Evolutionary conservation across 1,140 invertebrate species (phyloP).

Genomic region (Hyphantria cunea): DNA sequence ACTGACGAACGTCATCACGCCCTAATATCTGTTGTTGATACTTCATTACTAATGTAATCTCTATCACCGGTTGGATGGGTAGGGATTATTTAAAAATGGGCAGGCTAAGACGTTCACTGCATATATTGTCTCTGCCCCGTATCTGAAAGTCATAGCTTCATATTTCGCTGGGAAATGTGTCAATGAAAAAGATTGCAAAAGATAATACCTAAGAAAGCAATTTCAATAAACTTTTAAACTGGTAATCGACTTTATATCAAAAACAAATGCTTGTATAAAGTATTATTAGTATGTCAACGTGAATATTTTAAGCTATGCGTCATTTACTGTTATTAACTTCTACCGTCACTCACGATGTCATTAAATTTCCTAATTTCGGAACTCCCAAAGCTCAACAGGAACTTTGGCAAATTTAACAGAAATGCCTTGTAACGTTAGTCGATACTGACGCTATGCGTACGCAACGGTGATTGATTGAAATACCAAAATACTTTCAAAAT

Average conservation of each 20-base stretch:
- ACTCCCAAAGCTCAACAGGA: neutral
- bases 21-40: conserved; percentile 27
- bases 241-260: neutral
- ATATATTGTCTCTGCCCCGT: no score
- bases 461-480: conserved; percentile 24
- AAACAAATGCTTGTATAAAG: no score
- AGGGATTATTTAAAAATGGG: conserved; percentile 17
- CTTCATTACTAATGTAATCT: conserved; percentile 28
- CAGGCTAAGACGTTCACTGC: no score
- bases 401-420: conserved; percentile 8
- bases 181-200: no score
- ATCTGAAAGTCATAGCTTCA: neutral
- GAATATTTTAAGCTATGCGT: no score
- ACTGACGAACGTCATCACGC: conserved; percentile 22
- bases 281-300: no score
- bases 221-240: neutral
- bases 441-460: neutral
- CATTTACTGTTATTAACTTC: no score
- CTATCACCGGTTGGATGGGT: conserved; percentile 12
- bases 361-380: neutral
- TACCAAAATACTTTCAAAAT: conserved; percentile 23
- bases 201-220: no score
- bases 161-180: no score
- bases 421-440: conserved; percentile 8
- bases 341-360: conserved; percentile 9